phyloP scores from a whole-genome alignment of 2,113 vertebrate species.

The Phalacrocorax carbo region DNA sequence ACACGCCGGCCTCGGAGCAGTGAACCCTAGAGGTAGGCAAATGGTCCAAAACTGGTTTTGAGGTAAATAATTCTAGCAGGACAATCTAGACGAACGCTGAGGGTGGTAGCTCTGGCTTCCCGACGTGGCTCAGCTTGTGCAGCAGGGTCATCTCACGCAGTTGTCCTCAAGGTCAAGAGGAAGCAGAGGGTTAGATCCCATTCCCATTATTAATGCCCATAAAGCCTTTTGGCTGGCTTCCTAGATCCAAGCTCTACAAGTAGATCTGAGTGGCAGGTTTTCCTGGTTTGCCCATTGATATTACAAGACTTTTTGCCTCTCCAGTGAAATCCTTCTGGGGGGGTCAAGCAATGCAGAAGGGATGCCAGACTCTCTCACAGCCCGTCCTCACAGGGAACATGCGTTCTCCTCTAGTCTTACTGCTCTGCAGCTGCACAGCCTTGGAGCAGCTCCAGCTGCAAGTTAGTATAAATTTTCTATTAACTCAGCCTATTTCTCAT shows the following conservation, averaged over 20 bases:
- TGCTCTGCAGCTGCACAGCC: neutral
- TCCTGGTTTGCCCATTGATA: neutral
- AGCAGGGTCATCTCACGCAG: fast-evolving
- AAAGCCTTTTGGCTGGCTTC: neutral
- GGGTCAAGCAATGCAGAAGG: neutral
- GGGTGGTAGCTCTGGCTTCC: neutral
- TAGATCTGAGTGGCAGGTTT: neutral
- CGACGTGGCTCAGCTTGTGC: fast-evolving
- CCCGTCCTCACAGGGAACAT: fast-evolving
- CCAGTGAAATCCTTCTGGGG: neutral
- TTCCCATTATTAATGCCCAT: neutral
- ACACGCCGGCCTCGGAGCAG: fast-evolving
- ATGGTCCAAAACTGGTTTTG: neutral
- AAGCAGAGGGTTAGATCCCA: neutral
- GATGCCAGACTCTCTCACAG: neutral
- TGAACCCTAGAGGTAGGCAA: no score
- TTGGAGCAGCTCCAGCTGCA: neutral
- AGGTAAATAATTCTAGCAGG: neutral
- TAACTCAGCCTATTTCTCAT: neutral
- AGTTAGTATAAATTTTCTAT: neutral
- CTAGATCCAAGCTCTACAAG: neutral
- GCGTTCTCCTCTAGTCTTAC: neutral
- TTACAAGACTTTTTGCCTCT: neutral
- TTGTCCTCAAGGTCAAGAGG: neutral
- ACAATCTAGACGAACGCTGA: neutral